Evolutionary conservation across 2,888 invertebrate genomes (phyloP).

Genomic region (Busseola fusca): DNA sequence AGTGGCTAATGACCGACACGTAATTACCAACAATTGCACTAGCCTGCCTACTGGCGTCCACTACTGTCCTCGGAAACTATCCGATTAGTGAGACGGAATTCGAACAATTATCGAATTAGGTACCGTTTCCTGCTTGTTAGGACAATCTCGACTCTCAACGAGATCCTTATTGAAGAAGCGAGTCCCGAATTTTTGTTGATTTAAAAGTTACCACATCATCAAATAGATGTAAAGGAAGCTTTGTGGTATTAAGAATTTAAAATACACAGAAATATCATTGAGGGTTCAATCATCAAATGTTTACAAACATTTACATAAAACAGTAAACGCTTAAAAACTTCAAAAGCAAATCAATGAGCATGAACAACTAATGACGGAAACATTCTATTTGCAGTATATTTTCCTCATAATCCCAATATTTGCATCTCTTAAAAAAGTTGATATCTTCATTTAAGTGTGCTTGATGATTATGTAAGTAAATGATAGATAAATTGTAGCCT

Average conservation of each 20-base stretch:
- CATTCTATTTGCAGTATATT: neutral
- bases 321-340: neutral
- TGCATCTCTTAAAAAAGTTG: constrained; percentile 5
- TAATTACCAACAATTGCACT: constrained; percentile 73
- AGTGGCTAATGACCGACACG: constrained; percentile 71
- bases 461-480: constrained; percentile 59
- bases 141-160: constrained; percentile 57
- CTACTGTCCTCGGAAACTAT: constrained; percentile 65
- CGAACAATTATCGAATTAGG: constrained; percentile 85
- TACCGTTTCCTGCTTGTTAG: constrained; percentile 76
- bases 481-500: constrained; percentile 62
- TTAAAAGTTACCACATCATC: neutral
- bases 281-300: constrained; percentile 8
- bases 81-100: constrained; percentile 72
- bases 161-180: constrained; percentile 39
- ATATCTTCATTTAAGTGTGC: constrained; percentile 33
- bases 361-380: neutral
- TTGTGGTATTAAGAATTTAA: neutral
- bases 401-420: neutral
- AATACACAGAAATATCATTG: neutral
- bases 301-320: neutral
- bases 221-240: neutral
- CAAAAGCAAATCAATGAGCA: neutral
- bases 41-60: constrained; percentile 56
- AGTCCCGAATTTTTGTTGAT: constrained; percentile 13